phyloP scores from a whole-genome alignment of 2,797 vertebrate genomes.

The Macropus fuliginosus region DNA sequence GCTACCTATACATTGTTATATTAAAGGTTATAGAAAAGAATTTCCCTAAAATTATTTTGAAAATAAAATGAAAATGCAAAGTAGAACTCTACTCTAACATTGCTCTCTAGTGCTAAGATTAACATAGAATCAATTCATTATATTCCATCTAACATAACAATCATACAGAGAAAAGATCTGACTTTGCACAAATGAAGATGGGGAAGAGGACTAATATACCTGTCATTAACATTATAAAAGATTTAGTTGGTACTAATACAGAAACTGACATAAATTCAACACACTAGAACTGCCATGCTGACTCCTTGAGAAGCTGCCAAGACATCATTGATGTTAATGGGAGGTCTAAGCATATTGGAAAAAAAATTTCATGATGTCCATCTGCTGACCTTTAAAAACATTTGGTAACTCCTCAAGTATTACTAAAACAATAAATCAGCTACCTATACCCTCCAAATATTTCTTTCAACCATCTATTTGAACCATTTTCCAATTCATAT shows the following conservation, averaged over 20 bases:
- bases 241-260: neutral
- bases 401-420: constrained; percentile 65
- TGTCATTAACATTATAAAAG: neutral
- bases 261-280: neutral
- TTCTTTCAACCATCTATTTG: constrained; percentile 24
- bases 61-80: neutral
- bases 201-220: constrained; percentile 3
- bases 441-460: constrained; percentile 25
- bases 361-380: neutral
- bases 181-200: neutral
- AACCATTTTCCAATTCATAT: constrained; percentile 39
- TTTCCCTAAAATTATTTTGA: neutral
- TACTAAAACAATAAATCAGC: constrained; percentile 76
- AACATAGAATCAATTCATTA: neutral
- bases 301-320: constrained; percentile 2
- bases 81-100: neutral
- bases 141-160: neutral
- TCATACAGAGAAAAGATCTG: neutral
- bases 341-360: neutral
- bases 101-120: neutral
- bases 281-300: neutral
- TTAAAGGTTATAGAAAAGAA: neutral
- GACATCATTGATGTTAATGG: neutral
- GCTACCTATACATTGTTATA: neutral
- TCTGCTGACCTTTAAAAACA: constrained; percentile 1